Conservation (phyloP, 2,888 invertebrate species). For the Thelaira solivaga region DNA sequence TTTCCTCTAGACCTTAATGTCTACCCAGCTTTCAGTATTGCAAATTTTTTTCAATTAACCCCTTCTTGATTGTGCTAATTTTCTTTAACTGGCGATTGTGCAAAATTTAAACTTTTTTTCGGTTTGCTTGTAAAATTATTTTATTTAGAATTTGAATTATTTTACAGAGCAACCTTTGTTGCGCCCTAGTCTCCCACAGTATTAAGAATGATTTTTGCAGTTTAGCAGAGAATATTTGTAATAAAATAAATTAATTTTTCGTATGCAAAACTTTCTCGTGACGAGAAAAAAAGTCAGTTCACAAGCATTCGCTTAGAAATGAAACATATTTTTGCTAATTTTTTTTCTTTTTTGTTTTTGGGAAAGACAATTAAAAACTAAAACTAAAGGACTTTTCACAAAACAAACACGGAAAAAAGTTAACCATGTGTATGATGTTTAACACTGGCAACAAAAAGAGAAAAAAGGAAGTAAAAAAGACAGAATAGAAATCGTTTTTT, state of each 20-base stretch:
- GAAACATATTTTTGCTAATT: conserved; percentile 34
- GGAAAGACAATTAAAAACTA: conserved; percentile 43
- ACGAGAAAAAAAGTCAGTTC: neutral
- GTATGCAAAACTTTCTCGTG: conserved; percentile 2
- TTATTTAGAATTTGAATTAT: no score
- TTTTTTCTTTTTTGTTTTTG: neutral
- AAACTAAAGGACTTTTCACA: conserved; percentile 29
- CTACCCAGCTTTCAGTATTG: no score
- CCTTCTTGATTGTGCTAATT: no score
- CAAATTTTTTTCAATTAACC: no score
- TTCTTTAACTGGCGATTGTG: no score
- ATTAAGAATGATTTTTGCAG: neutral
- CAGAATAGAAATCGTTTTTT: conserved; percentile 1
- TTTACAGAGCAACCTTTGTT: no score
- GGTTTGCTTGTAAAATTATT: no score
- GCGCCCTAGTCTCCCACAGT: no score
- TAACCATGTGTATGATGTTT: conserved; percentile 56
- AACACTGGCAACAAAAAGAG: conserved; percentile 33
- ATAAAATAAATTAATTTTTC: neutral
- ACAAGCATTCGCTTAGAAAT: neutral
- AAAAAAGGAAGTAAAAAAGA: neutral
- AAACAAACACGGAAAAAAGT: conserved; percentile 46
- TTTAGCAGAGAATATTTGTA: neutral
- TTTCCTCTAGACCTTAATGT: no score
- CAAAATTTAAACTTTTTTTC: no score